phyloP scores from a whole-genome alignment of 2,797 vertebrate genomes.

The Malurus splendens region DNA sequence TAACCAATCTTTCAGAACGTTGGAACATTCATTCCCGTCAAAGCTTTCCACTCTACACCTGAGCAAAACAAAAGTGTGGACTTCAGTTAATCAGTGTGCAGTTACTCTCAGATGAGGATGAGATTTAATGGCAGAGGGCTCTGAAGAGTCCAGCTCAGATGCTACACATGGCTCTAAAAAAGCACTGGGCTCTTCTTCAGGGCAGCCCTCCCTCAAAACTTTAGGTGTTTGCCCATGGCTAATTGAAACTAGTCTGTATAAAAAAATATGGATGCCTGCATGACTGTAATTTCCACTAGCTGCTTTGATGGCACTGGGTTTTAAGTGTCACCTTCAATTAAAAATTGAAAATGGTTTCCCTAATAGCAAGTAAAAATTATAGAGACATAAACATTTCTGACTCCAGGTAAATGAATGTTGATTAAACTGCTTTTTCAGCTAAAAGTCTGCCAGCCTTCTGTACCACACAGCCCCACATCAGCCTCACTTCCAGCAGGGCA shows the following conservation, averaged over 20 bases:
- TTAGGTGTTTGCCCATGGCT: neutral
- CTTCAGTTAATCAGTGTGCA: neutral
- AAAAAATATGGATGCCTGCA: neutral
- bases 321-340: neutral
- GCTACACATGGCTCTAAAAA: neutral
- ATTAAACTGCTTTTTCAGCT: neutral
- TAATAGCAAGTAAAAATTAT: neutral
- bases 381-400: neutral
- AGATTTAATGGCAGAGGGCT: neutral
- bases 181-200: neutral
- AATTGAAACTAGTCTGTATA: neutral
- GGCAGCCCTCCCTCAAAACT: neutral
- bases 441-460: neutral
- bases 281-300: neutral
- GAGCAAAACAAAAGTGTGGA: neutral
- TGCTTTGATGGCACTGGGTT: neutral
- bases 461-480: neutral
- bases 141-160: neutral
- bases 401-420: neutral
- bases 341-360: neutral
- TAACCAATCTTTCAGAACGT: neutral
- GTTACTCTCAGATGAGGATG: neutral
- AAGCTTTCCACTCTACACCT: neutral
- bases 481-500: neutral
- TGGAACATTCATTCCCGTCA: neutral